Evolutionary conservation across 2,888 invertebrate genomes (phyloP).

Genomic region (Unio delphinus): DNA sequence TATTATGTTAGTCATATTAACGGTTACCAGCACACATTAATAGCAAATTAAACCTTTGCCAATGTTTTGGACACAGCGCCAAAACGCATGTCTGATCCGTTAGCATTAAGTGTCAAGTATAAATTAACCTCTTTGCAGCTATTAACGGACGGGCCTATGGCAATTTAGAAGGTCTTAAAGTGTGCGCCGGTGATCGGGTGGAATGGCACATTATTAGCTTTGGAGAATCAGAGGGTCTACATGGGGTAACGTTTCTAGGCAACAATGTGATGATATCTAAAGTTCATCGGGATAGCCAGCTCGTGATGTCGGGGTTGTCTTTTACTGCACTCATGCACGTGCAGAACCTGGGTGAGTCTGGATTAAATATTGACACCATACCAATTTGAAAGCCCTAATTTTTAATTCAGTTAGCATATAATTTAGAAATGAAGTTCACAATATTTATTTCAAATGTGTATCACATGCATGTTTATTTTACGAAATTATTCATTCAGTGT

Average conservation of each 20-base stretch:
- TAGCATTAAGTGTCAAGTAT: too few relatives aligned
- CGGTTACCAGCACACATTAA: too few relatives aligned
- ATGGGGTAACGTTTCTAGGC: constrained; percentile 27
- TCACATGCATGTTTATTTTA: too few relatives aligned
- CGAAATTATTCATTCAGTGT: too few relatives aligned
- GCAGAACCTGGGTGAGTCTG: constrained; percentile 14
- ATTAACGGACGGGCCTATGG: constrained; percentile 35
- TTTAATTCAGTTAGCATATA: too few relatives aligned
- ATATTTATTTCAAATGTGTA: too few relatives aligned
- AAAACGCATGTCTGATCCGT: not conserved
- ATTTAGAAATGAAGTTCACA: too few relatives aligned
- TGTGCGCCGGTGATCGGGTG: constrained; percentile 27
- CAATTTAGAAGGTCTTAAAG: constrained; percentile 27
- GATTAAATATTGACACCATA: too few relatives aligned
- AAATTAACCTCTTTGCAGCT: constrained; percentile 8
- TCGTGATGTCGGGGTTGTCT: constrained; percentile 12
- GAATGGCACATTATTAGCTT: constrained; percentile 32
- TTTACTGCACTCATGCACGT: constrained; percentile 18
- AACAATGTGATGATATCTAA: constrained; percentile 24
- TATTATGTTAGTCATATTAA: too few relatives aligned
- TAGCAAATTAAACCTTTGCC: too few relatives aligned
- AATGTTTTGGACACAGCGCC: not conserved
- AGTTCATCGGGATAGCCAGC: constrained; percentile 12
- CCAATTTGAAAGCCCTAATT: too few relatives aligned
- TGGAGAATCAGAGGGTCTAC: constrained; percentile 28